These are phyloP conservation scores for Eclectus roratus DNA, from an alignment of 2,113 vertebrate genomes.

Conservation along the genomic window DNA sequence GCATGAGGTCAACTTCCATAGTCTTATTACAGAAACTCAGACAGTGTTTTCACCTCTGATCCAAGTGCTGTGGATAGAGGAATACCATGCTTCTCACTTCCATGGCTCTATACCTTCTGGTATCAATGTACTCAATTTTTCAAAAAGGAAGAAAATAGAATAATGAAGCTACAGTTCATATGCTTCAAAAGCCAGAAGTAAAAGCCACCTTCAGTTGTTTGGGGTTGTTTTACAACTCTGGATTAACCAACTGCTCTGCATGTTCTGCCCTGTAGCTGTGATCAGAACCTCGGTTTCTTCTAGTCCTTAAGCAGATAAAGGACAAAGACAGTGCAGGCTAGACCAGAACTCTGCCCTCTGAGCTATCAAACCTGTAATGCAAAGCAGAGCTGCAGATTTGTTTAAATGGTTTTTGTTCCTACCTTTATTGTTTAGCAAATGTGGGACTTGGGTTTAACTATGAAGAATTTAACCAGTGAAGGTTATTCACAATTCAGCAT, in stretches of 20 bases:
- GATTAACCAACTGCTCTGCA: background rate
- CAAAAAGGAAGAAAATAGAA: background rate
- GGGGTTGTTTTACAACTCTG: background rate
- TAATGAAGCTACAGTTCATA: background rate
- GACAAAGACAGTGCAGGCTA: background rate
- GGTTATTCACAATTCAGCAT: background rate
- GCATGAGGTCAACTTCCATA: background rate
- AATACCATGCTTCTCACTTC: background rate
- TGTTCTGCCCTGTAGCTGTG: background rate
- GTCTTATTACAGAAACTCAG: background rate
- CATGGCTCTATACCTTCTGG: background rate
- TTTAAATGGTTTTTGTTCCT: background rate
- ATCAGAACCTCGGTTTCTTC: background rate
- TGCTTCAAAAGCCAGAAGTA: background rate
- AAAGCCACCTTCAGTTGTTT: background rate
- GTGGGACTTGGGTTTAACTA: background rate
- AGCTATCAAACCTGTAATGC: background rate
- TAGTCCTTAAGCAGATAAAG: background rate
- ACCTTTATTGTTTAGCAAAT: background rate
- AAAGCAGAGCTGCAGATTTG: background rate
- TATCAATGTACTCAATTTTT: background rate
- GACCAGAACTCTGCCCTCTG: background rate
- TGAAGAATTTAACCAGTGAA: background rate
- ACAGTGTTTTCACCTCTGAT: background rate
- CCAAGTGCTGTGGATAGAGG: background rate